These are phyloP conservation scores for Sternarchorhynchus goeldii DNA, from an alignment of 2,797 vertebrate species.

Conservation along the genomic window DNA sequence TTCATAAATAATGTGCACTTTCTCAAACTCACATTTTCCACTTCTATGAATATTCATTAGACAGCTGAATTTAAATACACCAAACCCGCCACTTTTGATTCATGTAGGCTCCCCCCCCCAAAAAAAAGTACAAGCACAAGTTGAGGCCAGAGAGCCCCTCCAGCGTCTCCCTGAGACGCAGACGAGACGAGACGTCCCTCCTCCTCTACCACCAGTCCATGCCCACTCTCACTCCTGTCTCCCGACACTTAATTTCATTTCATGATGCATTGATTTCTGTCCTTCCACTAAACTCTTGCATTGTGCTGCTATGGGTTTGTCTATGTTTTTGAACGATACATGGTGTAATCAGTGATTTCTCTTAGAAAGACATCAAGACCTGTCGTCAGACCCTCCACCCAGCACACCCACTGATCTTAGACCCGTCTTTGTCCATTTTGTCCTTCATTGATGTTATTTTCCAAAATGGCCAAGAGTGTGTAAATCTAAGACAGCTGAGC, in stretches of 20 bases:
- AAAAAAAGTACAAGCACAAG: conserved; percentile 20
- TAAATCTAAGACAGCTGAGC: conserved; percentile 73
- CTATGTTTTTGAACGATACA: not conserved
- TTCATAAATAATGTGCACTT: conserved; percentile 73
- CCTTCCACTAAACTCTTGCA: not conserved
- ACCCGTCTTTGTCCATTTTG: conserved; percentile 34
- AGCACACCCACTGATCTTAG: not conserved
- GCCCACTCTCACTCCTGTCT: not conserved
- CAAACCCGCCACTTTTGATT: conserved; percentile 58
- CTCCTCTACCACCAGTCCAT: too few relatives aligned
- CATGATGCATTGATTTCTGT: too few relatives aligned
- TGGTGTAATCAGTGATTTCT: not conserved
- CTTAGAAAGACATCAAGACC: not conserved
- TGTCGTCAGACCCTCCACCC: not conserved
- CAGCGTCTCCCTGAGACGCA: not conserved
- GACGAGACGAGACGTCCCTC: not conserved
- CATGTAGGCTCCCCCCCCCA: conserved; percentile 43
- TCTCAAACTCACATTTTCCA: conserved; percentile 46
- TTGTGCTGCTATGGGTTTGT: not conserved
- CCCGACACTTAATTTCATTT: not conserved
- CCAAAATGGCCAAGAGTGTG: conserved; percentile 66
- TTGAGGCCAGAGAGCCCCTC: not conserved
- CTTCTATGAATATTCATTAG: conserved; percentile 71
- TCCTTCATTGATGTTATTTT: conserved; percentile 62
- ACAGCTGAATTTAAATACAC: conserved; percentile 58